phyloP scores from a whole-genome alignment of 1,140 invertebrate genomes.

The Hyposmocoma kahamanoa region DNA sequence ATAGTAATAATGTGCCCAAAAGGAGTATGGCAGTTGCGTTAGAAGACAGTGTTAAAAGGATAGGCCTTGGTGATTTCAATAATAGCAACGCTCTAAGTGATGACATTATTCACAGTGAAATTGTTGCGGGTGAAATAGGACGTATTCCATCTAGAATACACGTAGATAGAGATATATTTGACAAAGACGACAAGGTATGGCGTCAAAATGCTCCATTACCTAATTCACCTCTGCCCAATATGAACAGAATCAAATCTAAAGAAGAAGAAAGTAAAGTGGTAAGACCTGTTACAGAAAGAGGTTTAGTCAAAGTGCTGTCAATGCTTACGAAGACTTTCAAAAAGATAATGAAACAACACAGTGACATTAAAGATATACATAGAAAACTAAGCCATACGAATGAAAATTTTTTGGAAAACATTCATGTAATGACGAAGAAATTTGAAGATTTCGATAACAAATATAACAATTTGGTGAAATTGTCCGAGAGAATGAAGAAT shows the following conservation, averaged over 20 bases:
- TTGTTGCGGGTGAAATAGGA: too few species aligned
- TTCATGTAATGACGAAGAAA: slow-evolving; percentile 29
- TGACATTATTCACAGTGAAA: not conserved
- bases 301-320: slow-evolving; percentile 48
- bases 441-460: slow-evolving; percentile 47
- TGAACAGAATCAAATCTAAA: slow-evolving; percentile 39
- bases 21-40: slow-evolving; percentile 35
- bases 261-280: slow-evolving; percentile 17
- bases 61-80: slow-evolving; percentile 29
- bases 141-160: too few species aligned
- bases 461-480: slow-evolving; percentile 33
- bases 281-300: slow-evolving; percentile 44
- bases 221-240: slow-evolving; percentile 18
- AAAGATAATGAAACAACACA: slow-evolving; percentile 59
- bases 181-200: slow-evolving; percentile 34
- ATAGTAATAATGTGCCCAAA: slow-evolving; percentile 28
- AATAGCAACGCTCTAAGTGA: slow-evolving; percentile 18
- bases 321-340: slow-evolving; percentile 59
- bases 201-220: slow-evolving; percentile 27
- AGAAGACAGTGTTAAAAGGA: slow-evolving; percentile 35
- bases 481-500: slow-evolving; percentile 34
- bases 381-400: slow-evolving; percentile 32
- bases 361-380: slow-evolving; percentile 49
- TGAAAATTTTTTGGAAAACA: slow-evolving; percentile 42
- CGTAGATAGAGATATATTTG: slow-evolving; percentile 30